These are phyloP conservation scores for Ptyas mucosa DNA, from an alignment of 2,113 vertebrate genomes.

Conservation along the genomic window DNA sequence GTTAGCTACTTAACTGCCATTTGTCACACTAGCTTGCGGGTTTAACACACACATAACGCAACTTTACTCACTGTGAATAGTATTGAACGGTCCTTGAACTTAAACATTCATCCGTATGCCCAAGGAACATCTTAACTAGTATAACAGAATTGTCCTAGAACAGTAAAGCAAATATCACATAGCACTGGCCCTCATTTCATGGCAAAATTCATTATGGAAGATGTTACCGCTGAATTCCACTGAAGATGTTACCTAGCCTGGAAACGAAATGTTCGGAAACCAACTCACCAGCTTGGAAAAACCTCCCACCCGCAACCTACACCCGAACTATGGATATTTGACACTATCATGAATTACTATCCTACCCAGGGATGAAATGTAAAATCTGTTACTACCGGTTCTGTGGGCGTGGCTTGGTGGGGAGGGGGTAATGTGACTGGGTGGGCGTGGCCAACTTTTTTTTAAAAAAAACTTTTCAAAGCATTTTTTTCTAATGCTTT, in stretches of 20 bases:
- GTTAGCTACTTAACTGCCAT: not conserved
- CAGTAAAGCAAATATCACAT: not conserved
- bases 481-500: no score
- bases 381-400: no score
- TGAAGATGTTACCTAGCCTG: not conserved
- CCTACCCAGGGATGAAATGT: no score
- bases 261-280: not conserved
- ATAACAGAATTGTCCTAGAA: not conserved
- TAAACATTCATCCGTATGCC: not conserved
- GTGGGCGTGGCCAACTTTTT: no score
- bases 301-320: no score
- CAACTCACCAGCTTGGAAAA: no score
- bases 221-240: not conserved
- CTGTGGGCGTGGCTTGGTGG: no score
- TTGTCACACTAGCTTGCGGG: not conserved
- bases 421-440: no score
- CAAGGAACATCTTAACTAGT: not conserved
- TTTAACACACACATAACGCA: not conserved
- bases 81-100: not conserved
- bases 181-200: not conserved
- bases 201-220: not conserved
- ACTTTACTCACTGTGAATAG: not conserved
- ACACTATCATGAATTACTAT: no score
- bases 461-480: no score
- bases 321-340: no score